Percentiles rank a stretch among this genome's conserved stretches.
These are phyloP conservation scores for Drosophila suzukii DNA, from an alignment of 1,140 invertebrate species.

Conservation along the genomic window DNA sequence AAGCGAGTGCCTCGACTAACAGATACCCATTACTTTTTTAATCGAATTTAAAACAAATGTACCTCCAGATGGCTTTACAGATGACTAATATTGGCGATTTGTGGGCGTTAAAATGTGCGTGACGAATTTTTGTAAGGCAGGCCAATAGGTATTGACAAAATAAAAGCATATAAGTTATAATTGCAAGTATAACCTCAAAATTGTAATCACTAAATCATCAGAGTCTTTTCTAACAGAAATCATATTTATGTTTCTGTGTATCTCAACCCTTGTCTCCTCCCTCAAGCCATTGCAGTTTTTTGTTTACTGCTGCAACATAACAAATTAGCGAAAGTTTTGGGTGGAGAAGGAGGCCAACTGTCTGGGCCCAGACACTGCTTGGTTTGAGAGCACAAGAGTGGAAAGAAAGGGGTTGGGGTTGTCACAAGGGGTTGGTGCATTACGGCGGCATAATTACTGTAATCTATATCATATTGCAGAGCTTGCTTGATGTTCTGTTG, in stretches of 20 bases:
- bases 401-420: background rate
- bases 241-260: too few relatives aligned
- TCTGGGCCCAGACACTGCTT: conserved; percentile 21
- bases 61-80: too few relatives aligned
- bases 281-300: conserved; percentile 12
- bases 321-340: conserved; percentile 50
- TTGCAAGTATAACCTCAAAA: too few relatives aligned
- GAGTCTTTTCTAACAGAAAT: background rate
- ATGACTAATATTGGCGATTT: too few relatives aligned
- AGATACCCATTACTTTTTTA: too few relatives aligned
- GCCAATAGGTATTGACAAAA: too few relatives aligned
- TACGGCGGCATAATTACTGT: conserved; percentile 33
- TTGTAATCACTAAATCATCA: too few relatives aligned
- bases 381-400: background rate
- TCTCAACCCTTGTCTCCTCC: background rate
- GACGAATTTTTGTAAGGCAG: too few relatives aligned
- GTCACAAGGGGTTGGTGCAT: conserved; percentile 15
- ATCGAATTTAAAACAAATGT: too few relatives aligned
- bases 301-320: conserved; percentile 32
- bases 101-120: too few relatives aligned
- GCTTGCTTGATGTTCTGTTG: conserved; percentile 34
- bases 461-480: conserved; percentile 34
- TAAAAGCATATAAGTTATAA: too few relatives aligned
- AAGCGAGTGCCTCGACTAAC: too few relatives aligned
- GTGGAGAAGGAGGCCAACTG: conserved; percentile 34